Evolutionary conservation across 1,140 invertebrate species (phyloP).

Genomic region (Watersipora subatra): DNA sequence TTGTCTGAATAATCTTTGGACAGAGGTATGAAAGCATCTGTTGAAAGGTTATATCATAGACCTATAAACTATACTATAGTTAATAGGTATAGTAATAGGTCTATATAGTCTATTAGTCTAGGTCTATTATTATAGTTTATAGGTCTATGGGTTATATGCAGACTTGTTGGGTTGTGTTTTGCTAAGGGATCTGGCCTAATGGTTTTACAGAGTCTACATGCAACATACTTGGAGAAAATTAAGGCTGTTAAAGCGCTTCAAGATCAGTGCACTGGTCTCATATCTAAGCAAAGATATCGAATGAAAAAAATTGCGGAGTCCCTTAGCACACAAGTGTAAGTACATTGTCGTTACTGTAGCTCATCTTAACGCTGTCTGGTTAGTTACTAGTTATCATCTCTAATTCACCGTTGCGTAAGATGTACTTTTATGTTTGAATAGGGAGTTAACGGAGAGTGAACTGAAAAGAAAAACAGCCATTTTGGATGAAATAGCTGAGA

Average conservation of each 20-base stretch:
- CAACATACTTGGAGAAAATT: constrained; percentile 68
- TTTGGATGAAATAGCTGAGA: constrained; percentile 23
- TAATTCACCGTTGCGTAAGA: neutral
- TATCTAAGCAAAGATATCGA: constrained; percentile 76
- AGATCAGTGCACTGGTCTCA: constrained; percentile 70
- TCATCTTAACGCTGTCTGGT: neutral
- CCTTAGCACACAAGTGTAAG: constrained; percentile 8
- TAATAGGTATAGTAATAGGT: too few species aligned
- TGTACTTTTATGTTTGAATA: constrained; percentile 8
- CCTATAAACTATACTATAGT: too few species aligned
- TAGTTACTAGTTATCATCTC: neutral
- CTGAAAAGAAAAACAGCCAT: constrained; percentile 18
- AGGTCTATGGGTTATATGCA: too few species aligned
- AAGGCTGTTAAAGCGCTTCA: constrained; percentile 69
- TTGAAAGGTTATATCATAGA: too few species aligned
- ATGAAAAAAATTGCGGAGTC: constrained; percentile 77
- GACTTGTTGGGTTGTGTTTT: too few species aligned
- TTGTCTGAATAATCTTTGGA: too few species aligned
- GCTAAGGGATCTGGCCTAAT: too few species aligned
- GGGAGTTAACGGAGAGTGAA: constrained; percentile 17
- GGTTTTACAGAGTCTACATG: too few species aligned
- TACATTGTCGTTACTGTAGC: neutral
- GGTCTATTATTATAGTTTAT: too few species aligned
- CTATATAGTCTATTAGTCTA: too few species aligned
- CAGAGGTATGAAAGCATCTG: too few species aligned